A percentile compares a stretch with the other conserved stretches of the same genome.
These are phyloP conservation scores for Gastrophryne carolinensis DNA, from an alignment of 2,797 vertebrate genomes.

Conservation along the genomic window DNA sequence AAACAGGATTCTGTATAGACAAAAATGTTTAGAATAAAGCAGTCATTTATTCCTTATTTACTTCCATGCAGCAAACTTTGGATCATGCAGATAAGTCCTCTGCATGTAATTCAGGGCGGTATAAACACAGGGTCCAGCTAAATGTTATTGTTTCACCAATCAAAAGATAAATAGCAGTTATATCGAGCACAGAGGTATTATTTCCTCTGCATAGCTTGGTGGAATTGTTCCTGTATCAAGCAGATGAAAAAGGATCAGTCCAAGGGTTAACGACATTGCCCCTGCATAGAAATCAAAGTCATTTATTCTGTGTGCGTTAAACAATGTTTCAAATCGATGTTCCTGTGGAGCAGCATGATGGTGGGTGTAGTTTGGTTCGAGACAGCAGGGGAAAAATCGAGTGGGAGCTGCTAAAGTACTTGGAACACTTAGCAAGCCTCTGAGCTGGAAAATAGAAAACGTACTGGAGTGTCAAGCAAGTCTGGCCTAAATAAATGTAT, in stretches of 20 bases:
- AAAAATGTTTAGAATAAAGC: too few species aligned
- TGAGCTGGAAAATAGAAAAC: conserved; percentile 58
- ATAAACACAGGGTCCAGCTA: background rate
- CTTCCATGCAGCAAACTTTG: background rate
- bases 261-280: conserved; percentile 44
- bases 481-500: conserved; percentile 41
- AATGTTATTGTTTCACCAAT: background rate
- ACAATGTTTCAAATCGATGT: conserved; percentile 51
- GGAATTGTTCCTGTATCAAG: background rate
- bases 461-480: conserved; percentile 52
- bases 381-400: conserved; percentile 58
- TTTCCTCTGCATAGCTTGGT: background rate
- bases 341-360: conserved; percentile 56
- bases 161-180: background rate
- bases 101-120: too few species aligned
- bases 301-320: conserved; percentile 47
- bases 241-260: background rate
- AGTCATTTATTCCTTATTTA: background rate
- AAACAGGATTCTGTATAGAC: too few species aligned
- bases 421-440: conserved; percentile 53
- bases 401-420: conserved; percentile 55
- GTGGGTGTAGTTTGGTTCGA: conserved; percentile 52
- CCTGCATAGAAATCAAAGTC: conserved; percentile 43
- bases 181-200: conserved; percentile 5
- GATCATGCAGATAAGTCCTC: background rate